Evolutionary conservation across 2,797 vertebrate species (phyloP).

Genomic region (Mallotus villosus): DNA sequence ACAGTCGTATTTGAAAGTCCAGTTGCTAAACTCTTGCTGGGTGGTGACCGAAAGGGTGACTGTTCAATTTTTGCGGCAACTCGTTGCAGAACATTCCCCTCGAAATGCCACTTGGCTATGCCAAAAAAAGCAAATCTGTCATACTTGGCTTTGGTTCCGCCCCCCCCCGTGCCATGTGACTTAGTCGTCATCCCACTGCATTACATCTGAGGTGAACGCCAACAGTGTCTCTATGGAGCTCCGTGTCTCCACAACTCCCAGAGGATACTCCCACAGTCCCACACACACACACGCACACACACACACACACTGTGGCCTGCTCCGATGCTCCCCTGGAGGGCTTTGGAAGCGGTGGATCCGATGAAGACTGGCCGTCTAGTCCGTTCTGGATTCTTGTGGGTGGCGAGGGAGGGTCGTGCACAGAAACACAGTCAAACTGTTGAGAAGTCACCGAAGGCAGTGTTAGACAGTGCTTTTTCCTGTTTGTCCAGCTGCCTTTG

Average conservation of each 20-base stretch:
- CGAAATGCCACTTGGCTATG: slow-evolving; percentile 18
- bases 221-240: slow-evolving; percentile 47
- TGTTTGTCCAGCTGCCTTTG: slow-evolving; percentile 69
- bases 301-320: slow-evolving; percentile 6
- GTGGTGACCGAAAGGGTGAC: neutral
- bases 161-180: slow-evolving; percentile 49
- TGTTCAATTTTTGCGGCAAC: neutral
- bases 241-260: slow-evolving; percentile 24
- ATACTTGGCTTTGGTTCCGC: slow-evolving; percentile 21
- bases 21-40: slow-evolving; percentile 1
- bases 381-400: too few species aligned
- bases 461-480: slow-evolving; percentile 61
- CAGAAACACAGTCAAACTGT: slow-evolving; percentile 9
- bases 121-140: slow-evolving; percentile 26
- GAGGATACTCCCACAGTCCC: slow-evolving; percentile 25
- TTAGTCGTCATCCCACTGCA: slow-evolving; percentile 41
- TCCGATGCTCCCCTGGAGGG: neutral
- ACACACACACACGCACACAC: slow-evolving; percentile 5
- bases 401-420: too few species aligned
- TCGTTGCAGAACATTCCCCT: slow-evolving; percentile 10
- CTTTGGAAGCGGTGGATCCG: slow-evolving; percentile 26
- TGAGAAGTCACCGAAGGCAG: slow-evolving; percentile 49
- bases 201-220: slow-evolving; percentile 40
- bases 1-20: neutral
- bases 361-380: slow-evolving; percentile 44